phyloP scores from a whole-genome alignment of 2,797 vertebrate genomes.

The Meda fulgida region DNA sequence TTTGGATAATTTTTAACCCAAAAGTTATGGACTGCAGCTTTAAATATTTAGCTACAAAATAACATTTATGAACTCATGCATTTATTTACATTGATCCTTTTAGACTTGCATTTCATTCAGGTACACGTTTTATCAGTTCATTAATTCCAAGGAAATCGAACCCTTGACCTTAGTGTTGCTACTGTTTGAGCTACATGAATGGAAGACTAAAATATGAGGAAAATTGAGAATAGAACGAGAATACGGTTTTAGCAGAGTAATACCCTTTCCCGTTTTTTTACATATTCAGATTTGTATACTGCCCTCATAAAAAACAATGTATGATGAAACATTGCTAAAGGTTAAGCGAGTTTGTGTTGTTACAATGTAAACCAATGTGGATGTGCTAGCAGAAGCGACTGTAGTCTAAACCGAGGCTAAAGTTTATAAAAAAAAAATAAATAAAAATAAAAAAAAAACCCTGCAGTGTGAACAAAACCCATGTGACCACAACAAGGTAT shows the following conservation, averaged over 20 bases:
- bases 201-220: neutral
- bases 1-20: too few relatives aligned
- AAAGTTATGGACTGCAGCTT: neutral
- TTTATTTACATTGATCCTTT: neutral
- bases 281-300: neutral
- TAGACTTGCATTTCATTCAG: neutral
- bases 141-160: neutral
- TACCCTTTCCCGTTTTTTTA: neutral
- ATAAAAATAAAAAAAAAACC: too few relatives aligned
- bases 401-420: neutral
- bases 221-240: neutral
- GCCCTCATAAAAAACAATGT: neutral
- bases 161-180: neutral
- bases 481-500: neutral
- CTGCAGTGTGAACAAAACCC: neutral
- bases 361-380: neutral
- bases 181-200: neutral
- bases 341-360: neutral
- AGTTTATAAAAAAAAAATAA: neutral
- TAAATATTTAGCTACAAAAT: neutral
- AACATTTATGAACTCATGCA: neutral
- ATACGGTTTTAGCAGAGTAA: neutral
- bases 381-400: neutral
- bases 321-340: neutral
- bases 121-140: neutral